Base-by-base conservation (phyloP, 1,140 invertebrate genomes). In the Drosophila fuyamai region DNA sequence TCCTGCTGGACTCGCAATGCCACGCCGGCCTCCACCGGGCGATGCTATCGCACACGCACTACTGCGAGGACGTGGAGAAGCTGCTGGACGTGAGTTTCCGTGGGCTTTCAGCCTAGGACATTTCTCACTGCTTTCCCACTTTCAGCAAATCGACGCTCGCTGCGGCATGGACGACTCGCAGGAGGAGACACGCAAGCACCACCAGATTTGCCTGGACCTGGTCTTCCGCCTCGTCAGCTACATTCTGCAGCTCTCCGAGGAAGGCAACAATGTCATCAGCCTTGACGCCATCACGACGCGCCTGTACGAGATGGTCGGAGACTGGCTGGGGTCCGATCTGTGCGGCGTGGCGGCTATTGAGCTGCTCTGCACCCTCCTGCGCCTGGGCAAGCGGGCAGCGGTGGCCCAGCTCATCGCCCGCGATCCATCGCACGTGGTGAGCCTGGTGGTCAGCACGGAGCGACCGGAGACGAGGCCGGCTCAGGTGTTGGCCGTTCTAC, bases 161-260 rank as follows among this genome's bases (percentile, higher is more conserved):
- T 8, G 32, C 7, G 41, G 55, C 0, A 76, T 84, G 78, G 80
- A 91, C 32, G 91, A 92, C 16, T 66, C 77, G 9, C 89, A 66
- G 41, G 92, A 94, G 43, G 94, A 94, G 63, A 81, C 93, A 5
- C 92, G 85, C 29, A 92, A 92, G 36, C 82, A 91, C 38, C 80
- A 82, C 4, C 89, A 91, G 10, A 72, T 68, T 18, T 92, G 89
- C 58, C 66, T 92, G 47, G 44, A 79, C 14, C 51, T 92, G 9
- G 40, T 92, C 9, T 91, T 92, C 29, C 57, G 59, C 4, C 56
- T 92, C 0, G 68, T 92, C n/a, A 53, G 53, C 38, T 76, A 91
- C 43, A 54, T 92, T 1, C 50, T 92, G 32, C 44, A 85, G 29
- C 48, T 92, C 4, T 77, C 76, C 0, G 57, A 76, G 6, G 58